Base-by-base conservation (phyloP, 2,113 vertebrate genomes). In the Bettongia penicillata region DNA sequence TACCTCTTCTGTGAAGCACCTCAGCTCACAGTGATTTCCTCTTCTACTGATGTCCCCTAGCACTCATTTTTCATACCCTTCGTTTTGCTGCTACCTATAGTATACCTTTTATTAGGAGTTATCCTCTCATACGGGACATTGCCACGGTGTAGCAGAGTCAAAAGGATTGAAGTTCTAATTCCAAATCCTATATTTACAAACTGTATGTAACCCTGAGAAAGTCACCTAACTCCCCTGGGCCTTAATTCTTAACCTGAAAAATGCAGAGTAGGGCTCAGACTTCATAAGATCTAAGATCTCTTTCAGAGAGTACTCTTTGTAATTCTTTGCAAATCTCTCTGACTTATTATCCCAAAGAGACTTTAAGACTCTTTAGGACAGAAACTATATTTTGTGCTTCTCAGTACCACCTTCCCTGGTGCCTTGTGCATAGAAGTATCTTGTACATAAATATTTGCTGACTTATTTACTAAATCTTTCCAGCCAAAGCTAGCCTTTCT, bases 341-440 rank as follows among this genome's bases (percentile, higher is more conserved):
- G 19, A 14, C 14, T 91, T 84, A 22, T 91, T 96, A 95, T 93
- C 77, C 95, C 77, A 68, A 12, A 26, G 93, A 37, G 94, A 51
- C n/a, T 48, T 25, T 61, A 92, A 3, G 23, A 92, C 91, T 55
- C 53, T 96, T 37, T 25, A 25, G 61, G 51, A 49, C 49, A 26
- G n/a, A 3, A 22, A 68, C 57, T 50, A 11, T 55, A 91, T n/a
- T n/a, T 84, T 43, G 43, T 53, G 89, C 14, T 51, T 90, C 25
- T 93, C 91, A 92, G 53, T 61, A 43, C 84, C 50, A 43, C 48
- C 50, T 43, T n/a, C 61, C 31, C 26, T 0, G 49, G 37, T 51
- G 51, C 16, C 16, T 95, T 92, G n/a, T 51, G 47, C 91, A 93
- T 95, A 61, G n/a, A 43, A 11, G 16, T 92, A 7, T 31, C 25